phyloP scores from a whole-genome alignment of 2,797 vertebrate species.

The Peromyscus attwateri region DNA sequence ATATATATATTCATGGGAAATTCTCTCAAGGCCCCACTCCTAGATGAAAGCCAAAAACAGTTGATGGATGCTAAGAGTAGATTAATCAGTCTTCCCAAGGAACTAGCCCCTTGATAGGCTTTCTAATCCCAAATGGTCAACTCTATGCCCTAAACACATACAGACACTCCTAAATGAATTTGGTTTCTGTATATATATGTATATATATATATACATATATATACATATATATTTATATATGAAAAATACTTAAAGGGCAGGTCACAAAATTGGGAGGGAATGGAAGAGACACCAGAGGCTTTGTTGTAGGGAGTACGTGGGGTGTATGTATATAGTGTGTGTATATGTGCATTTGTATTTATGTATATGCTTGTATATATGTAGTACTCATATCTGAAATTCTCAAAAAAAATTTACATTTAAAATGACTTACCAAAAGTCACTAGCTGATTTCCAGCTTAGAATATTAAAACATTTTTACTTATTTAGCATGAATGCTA shows the following conservation, averaged over 20 bases:
- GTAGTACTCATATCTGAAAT: background rate
- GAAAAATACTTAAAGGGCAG: background rate
- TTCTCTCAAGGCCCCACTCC: background rate
- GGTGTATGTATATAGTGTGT: too few species aligned
- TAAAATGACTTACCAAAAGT: background rate
- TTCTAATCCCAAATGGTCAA: background rate
- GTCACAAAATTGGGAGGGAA: background rate
- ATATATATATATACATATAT: too few species aligned
- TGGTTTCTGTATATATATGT: background rate
- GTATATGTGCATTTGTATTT: too few species aligned
- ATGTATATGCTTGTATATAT: too few species aligned
- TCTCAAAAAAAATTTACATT: background rate
- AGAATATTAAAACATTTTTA: slow-evolving; percentile 10
- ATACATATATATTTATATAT: background rate
- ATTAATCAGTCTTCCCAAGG: background rate
- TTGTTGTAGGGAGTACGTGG: background rate
- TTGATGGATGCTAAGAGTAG: background rate
- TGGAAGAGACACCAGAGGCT: background rate
- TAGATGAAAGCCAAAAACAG: background rate
- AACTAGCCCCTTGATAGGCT: background rate
- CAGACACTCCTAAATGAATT: background rate
- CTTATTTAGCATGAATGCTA: background rate
- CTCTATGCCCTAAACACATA: background rate
- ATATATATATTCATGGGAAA: background rate
- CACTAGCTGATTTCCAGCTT: background rate